Evolutionary conservation across 1,140 invertebrate genomes (phyloP).

Genomic region (Littorina saxatilis): DNA sequence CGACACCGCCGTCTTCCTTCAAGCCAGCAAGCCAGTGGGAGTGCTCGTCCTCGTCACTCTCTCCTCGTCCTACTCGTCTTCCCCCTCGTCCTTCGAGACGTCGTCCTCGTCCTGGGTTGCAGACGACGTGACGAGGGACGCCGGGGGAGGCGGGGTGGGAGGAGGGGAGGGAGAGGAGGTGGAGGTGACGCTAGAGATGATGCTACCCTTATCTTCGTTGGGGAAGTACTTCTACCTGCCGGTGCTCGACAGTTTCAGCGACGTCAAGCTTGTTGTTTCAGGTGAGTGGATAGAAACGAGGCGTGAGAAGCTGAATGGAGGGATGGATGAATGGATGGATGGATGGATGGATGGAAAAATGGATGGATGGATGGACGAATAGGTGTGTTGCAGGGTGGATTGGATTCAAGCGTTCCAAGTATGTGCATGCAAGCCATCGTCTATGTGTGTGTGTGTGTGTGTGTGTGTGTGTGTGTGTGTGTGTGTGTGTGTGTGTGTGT

Average conservation of each 20-base stretch:
- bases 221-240: conserved; percentile 17
- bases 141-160: no score
- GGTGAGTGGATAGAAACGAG: neutral
- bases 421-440: no score
- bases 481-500: no score
- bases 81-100: neutral
- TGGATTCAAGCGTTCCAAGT: no score
- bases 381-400: no score
- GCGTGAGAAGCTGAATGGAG: no score
- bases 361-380: no score
- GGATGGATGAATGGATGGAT: no score
- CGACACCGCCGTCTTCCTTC: neutral
- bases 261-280: neutral
- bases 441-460: no score
- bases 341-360: no score
- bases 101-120: neutral
- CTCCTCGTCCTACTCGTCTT: neutral
- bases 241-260: neutral
- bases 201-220: neutral
- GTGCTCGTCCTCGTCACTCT: neutral
- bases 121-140: no score
- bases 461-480: no score
- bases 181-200: conserved; percentile 7
- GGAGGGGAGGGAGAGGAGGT: neutral
- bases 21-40: neutral